These are phyloP conservation scores for Epirrhoe alternata DNA, from an alignment of 2,888 invertebrate genomes.

Conservation along the genomic window DNA sequence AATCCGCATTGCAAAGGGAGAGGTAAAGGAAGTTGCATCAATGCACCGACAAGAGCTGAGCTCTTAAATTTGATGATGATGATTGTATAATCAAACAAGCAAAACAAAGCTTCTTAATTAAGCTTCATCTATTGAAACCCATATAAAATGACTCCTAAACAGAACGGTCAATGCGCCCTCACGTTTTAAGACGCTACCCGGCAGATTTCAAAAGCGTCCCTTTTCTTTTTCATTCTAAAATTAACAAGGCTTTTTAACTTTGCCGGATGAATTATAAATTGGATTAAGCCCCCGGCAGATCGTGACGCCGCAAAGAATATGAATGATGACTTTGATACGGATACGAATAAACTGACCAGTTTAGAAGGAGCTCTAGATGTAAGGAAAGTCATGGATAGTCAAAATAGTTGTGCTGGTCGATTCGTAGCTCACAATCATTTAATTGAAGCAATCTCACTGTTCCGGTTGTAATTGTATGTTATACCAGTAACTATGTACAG, in stretches of 20 bases:
- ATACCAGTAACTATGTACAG: slow-evolving; percentile 27
- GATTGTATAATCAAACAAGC: slow-evolving; percentile 21
- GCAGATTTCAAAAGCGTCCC: slow-evolving; percentile 62
- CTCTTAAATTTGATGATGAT: no score
- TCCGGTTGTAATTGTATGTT: slow-evolving; percentile 71
- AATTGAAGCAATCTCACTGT: slow-evolving; percentile 77
- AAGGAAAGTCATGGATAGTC: slow-evolving; percentile 41
- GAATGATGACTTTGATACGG: slow-evolving; percentile 73
- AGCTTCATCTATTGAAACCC: slow-evolving; percentile 44
- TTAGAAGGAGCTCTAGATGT: slow-evolving; percentile 46
- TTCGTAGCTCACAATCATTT: slow-evolving; percentile 67
- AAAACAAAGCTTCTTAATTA: slow-evolving; percentile 48
- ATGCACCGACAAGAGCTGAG: no score
- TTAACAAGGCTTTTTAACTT: slow-evolving; percentile 71
- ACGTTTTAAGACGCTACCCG: slow-evolving; percentile 68
- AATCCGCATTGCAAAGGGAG: no score
- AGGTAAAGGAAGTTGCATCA: no score
- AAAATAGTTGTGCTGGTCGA: slow-evolving; percentile 47
- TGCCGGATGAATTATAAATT: slow-evolving; percentile 79
- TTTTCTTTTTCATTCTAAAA: slow-evolving; percentile 54
- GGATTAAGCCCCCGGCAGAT: slow-evolving; percentile 75
- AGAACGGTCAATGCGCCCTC: slow-evolving; percentile 76
- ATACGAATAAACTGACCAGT: slow-evolving; percentile 46
- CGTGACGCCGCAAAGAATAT: slow-evolving; percentile 81
- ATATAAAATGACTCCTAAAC: slow-evolving; percentile 64